These are phyloP conservation scores for Akabosia matsudoensis DNA, from an alignment of 1,140 invertebrate species.

Conservation along the genomic window DNA sequence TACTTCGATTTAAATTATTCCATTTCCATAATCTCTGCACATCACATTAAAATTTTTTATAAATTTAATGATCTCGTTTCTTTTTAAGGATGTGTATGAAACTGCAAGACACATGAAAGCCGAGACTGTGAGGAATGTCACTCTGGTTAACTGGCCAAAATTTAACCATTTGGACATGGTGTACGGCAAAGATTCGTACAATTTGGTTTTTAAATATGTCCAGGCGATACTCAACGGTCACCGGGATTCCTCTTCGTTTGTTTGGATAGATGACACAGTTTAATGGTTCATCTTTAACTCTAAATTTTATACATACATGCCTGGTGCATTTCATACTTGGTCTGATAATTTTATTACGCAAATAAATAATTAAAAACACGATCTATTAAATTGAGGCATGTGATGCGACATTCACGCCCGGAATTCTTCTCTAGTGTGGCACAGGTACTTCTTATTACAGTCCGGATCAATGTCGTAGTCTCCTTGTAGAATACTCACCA, in stretches of 20 bases:
- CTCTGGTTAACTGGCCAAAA: background rate
- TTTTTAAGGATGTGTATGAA: background rate
- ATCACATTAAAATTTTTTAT: background rate
- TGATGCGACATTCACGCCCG: too few relatives aligned
- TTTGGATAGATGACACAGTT: background rate
- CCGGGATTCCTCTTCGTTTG: background rate
- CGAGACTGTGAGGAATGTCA: background rate
- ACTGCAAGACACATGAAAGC: background rate
- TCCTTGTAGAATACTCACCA: background rate
- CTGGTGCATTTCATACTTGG: background rate
- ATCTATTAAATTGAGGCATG: too few relatives aligned
- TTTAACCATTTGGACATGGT: conserved; percentile 53
- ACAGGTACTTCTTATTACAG: background rate
- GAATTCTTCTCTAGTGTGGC: background rate
- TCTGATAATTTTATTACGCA: too few relatives aligned
- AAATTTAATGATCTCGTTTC: background rate
- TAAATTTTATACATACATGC: background rate
- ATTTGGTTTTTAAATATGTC: conserved; percentile 31
- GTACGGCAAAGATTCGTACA: conserved; percentile 48
- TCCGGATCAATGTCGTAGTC: background rate
- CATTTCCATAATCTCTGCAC: background rate
- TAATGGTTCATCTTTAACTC: background rate
- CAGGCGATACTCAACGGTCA: background rate
- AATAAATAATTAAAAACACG: too few relatives aligned
- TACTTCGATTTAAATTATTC: background rate